Conservation (phyloP, 2,888 invertebrate genomes). For the Cheilosia vernalis region DNA sequence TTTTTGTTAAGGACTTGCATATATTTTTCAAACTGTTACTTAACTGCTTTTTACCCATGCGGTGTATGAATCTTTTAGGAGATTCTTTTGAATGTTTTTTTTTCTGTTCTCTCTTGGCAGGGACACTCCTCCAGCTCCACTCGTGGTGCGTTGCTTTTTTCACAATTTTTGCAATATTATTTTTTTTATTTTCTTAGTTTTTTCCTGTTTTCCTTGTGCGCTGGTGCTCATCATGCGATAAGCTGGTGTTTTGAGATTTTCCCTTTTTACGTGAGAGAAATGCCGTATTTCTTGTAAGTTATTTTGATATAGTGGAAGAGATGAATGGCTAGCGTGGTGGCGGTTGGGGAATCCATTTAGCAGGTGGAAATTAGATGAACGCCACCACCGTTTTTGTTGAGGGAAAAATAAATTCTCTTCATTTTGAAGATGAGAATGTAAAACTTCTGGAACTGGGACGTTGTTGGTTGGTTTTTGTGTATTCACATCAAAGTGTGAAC, state of each 20-base stretch:
- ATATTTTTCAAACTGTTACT: slow-evolving; percentile 71
- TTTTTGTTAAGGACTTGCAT: slow-evolving; percentile 31
- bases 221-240: slow-evolving; percentile 45
- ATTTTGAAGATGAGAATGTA: slow-evolving; percentile 46
- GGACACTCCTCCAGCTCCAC: slow-evolving; percentile 12
- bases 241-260: slow-evolving; percentile 63
- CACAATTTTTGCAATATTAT: slow-evolving; percentile 7
- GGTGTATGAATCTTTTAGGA: slow-evolving; percentile 73
- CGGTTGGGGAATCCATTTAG: slow-evolving; percentile 10
- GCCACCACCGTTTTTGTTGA: slow-evolving; percentile 23
- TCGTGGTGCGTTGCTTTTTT: slow-evolving; percentile 54
- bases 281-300: slow-evolving; percentile 57
- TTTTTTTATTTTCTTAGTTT: slow-evolving; percentile 10
- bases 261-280: slow-evolving; percentile 68
- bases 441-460: slow-evolving; percentile 42
- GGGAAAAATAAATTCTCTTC: slow-evolving; percentile 31
- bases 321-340: not conserved
- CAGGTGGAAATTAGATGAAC: slow-evolving; percentile 59
- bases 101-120: not conserved
- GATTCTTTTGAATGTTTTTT: slow-evolving; percentile 55
- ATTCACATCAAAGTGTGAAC: slow-evolving; percentile 28
- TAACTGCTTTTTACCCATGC: slow-evolving; percentile 72
- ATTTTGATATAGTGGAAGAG: slow-evolving; percentile 3
- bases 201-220: slow-evolving; percentile 2
- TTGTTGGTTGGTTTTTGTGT: slow-evolving; percentile 26